Evolutionary conservation across 1,140 invertebrate genomes (phyloP).

Genomic region (Hylaeus volcanicus): DNA sequence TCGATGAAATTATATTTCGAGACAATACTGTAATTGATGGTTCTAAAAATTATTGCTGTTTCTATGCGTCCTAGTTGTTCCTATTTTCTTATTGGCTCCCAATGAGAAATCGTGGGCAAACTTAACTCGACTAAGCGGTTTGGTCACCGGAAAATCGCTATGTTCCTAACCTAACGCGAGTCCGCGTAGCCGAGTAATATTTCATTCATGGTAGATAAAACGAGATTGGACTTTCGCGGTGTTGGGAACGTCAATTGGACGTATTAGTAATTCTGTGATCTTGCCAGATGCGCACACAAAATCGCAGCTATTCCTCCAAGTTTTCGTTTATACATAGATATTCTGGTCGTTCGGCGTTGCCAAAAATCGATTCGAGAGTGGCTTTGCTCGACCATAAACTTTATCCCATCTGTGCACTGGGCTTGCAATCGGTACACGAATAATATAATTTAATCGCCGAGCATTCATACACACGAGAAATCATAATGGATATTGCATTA

Average conservation of each 20-base stretch:
- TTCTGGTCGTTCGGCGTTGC: not conserved
- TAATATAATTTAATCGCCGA: not conserved
- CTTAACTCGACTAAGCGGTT: too few species aligned
- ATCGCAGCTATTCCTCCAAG: slow-evolving; percentile 9
- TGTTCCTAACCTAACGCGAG: not conserved
- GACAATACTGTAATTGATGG: too few species aligned
- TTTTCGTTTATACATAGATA: slow-evolving; percentile 19
- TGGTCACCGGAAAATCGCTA: too few species aligned
- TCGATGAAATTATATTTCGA: too few species aligned
- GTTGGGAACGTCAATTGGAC: not conserved
- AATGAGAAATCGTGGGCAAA: too few species aligned
- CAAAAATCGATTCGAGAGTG: slow-evolving; percentile 17
- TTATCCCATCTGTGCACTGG: not conserved
- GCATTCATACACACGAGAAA: too few species aligned
- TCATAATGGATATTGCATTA: too few species aligned
- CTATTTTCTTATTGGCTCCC: too few species aligned
- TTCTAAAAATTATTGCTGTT: too few species aligned
- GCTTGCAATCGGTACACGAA: not conserved
- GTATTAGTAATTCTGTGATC: not conserved
- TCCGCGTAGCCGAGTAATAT: not conserved
- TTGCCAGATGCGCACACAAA: slow-evolving; percentile 22
- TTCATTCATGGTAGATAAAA: not conserved
- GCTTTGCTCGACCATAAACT: not conserved
- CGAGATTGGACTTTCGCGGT: not conserved
- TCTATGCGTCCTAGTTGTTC: too few species aligned